Conservation (phyloP, 1,140 invertebrate genomes). For the Cydia strobilella region DNA sequence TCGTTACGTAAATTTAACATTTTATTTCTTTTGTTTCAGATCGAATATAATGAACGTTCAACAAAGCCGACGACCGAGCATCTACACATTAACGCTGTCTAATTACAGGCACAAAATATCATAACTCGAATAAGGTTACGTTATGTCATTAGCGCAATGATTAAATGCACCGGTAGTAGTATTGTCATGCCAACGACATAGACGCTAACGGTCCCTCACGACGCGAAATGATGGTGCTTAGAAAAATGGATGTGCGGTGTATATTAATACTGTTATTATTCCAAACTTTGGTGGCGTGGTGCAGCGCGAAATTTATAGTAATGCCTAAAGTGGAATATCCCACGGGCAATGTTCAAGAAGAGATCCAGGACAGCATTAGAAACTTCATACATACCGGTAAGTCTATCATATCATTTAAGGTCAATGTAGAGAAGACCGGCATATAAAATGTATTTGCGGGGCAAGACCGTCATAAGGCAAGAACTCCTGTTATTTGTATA, state of each 20-base stretch:
- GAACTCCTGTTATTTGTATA: too few relatives aligned
- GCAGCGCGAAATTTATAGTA: conserved; percentile 58
- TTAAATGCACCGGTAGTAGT: conserved; percentile 50
- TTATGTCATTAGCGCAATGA: conserved; percentile 37
- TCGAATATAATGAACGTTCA: conserved; percentile 69
- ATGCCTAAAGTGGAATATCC: conserved; percentile 42
- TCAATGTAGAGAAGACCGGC: too few relatives aligned
- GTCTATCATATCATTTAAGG: conserved; percentile 37
- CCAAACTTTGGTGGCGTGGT: conserved; percentile 63
- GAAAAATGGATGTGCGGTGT: conserved; percentile 70
- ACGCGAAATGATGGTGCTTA: conserved; percentile 43
- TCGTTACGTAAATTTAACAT: conserved; percentile 29
- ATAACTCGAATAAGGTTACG: conserved; percentile 41
- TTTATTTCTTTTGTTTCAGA: conserved; percentile 58
- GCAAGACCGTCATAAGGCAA: too few relatives aligned
- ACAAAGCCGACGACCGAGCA: conserved; percentile 47
- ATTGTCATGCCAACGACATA: conserved; percentile 30
- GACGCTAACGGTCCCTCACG: background rate
- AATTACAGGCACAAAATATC: conserved; percentile 70
- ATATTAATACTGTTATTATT: conserved; percentile 70
- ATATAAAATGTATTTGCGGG: too few relatives aligned
- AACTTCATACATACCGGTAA: conserved; percentile 69
- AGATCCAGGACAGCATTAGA: conserved; percentile 68
- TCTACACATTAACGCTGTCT: conserved; percentile 58
- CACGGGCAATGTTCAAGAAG: conserved; percentile 44